Evolutionary conservation across 1,140 invertebrate species (phyloP).

Genomic region (Sitodiplosis mosellana): DNA sequence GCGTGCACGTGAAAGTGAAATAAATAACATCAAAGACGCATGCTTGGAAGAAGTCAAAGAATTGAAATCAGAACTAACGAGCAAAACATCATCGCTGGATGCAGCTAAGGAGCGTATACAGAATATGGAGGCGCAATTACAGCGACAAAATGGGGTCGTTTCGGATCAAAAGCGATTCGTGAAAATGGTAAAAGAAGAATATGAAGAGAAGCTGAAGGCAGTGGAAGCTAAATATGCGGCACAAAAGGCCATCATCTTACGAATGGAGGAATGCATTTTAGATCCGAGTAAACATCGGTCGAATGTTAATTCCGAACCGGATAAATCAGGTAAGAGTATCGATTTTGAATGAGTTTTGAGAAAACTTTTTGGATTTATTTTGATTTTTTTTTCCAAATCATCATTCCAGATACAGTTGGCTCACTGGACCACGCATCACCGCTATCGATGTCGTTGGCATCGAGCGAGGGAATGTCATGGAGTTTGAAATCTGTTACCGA

Average conservation of each 20-base stretch:
- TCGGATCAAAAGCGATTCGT: conserved; percentile 30
- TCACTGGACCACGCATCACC: conserved; percentile 29
- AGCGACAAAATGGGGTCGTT: conserved; percentile 15
- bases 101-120: conserved; percentile 26
- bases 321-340: conserved; percentile 18
- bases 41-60: conserved; percentile 27
- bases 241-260: conserved; percentile 43
- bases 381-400: too few relatives aligned
- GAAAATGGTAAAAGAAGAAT: conserved; percentile 31
- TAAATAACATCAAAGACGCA: conserved; percentile 23
- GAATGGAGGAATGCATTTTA: conserved; percentile 44
- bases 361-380: too few relatives aligned
- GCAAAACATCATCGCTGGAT: conserved; percentile 26
- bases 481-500: conserved; percentile 24
- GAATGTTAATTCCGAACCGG: conserved; percentile 19
- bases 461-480: conserved; percentile 30
- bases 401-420: conserved; percentile 27
- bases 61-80: conserved; percentile 21
- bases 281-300: conserved; percentile 37
- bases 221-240: conserved; percentile 53
- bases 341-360: too few relatives aligned
- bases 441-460: conserved; percentile 32
- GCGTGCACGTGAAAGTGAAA: conserved; percentile 23
- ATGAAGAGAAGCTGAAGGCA: conserved; percentile 32
- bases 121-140: conserved; percentile 29